phyloP scores from a whole-genome alignment of 1,140 invertebrate species.

The Drosophila santomea region DNA sequence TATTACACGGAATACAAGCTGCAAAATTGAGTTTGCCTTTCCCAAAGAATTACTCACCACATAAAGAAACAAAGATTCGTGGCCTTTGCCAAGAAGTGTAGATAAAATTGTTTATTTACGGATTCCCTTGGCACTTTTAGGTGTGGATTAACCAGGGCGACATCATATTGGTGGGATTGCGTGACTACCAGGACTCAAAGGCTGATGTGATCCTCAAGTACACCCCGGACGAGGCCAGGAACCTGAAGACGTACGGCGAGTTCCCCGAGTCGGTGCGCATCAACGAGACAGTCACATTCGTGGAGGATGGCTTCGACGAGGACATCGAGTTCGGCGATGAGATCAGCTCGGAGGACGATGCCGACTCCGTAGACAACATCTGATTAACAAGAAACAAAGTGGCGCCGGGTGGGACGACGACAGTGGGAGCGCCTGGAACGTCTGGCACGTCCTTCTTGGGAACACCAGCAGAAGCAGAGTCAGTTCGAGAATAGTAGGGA shows the following conservation, averaged over 20 bases:
- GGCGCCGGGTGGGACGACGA: conserved; percentile 38
- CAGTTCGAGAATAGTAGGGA: conserved; percentile 75
- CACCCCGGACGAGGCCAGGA: conserved; percentile 99
- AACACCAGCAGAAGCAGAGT: conserved; percentile 40
- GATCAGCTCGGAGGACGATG: conserved; percentile 94
- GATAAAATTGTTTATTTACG: conserved; percentile 9
- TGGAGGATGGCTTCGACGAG: conserved; percentile 96
- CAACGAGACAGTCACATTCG: conserved; percentile 97
- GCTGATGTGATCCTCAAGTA: conserved; percentile 99
- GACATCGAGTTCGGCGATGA: conserved; percentile 98
- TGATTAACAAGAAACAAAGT: conserved; percentile 80
- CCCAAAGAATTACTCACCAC: conserved; percentile 17
- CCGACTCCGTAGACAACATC: conserved; percentile 90
- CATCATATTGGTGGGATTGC: conserved; percentile 97
- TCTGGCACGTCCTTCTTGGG: conserved; percentile 29
- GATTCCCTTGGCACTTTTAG: conserved; percentile 59
- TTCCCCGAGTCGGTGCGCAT: conserved; percentile 98
- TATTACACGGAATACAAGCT: conserved; percentile 60
- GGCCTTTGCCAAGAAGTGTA: conserved; percentile 18
- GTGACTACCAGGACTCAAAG: conserved; percentile 99
- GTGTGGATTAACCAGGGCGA: conserved; percentile 99
- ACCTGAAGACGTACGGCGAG: conserved; percentile 99
- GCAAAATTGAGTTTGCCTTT: conserved; percentile 40
- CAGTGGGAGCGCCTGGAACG: conserved; percentile 28
- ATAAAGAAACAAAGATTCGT: conserved; percentile 15